These are phyloP conservation scores for Linurgus olivaceus DNA, from an alignment of 2,797 vertebrate genomes.

Conservation along the genomic window DNA sequence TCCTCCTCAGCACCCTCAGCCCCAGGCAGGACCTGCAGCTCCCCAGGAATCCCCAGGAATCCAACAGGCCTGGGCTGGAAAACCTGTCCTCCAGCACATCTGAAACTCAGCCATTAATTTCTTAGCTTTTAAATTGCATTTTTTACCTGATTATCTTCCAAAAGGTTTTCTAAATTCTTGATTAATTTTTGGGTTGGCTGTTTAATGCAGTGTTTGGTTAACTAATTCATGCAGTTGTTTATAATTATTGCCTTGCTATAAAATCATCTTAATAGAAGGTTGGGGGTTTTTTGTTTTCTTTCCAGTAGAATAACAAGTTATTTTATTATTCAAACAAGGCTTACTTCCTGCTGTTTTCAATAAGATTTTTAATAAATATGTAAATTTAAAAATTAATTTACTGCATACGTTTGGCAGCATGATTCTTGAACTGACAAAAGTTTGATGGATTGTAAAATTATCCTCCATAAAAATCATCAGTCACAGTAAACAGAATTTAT, in stretches of 20 bases:
- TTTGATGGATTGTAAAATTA: slow-evolving; percentile 80
- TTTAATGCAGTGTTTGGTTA: slow-evolving; percentile 70
- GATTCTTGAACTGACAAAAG: slow-evolving; percentile 76
- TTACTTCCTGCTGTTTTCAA: slow-evolving; percentile 79
- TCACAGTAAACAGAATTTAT: slow-evolving; percentile 74
- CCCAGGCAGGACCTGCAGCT: neutral
- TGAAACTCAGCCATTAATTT: neutral
- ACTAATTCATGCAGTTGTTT: slow-evolving; percentile 71
- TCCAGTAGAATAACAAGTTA: slow-evolving; percentile 75
- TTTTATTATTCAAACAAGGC: slow-evolving; percentile 78
- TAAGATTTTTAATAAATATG: slow-evolving; percentile 84
- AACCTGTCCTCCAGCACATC: neutral
- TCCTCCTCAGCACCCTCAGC: neutral
- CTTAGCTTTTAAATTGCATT: neutral
- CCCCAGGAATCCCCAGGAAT: neutral
- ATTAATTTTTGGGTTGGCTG: slow-evolving; percentile 60
- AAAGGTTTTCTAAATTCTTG: slow-evolving; percentile 33
- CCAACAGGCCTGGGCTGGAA: neutral
- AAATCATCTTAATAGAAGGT: slow-evolving; percentile 68
- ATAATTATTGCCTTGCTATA: slow-evolving; percentile 71
- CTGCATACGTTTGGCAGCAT: slow-evolving; percentile 72
- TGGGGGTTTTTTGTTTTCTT: slow-evolving; percentile 51
- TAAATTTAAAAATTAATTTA: slow-evolving; percentile 82
- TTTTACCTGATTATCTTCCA: slow-evolving; percentile 48
- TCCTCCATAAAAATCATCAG: slow-evolving; percentile 76